A percentile compares a stretch with the other conserved stretches of the same genome.
These are phyloP conservation scores for Anthopleura sola DNA, from an alignment of 64 coral and sea anemone genomes.

Conservation along the genomic window DNA sequence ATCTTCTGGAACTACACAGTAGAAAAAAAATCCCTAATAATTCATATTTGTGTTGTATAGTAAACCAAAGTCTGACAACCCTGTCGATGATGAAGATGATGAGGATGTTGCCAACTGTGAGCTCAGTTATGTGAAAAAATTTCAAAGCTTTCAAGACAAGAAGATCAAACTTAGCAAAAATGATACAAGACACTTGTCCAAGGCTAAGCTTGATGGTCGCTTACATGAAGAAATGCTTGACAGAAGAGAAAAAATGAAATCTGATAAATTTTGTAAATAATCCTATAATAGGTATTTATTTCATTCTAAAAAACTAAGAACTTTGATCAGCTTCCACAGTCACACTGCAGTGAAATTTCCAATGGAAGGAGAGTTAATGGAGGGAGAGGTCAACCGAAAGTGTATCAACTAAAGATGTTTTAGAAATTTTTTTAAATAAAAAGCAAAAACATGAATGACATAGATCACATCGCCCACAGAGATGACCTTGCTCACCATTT, in stretches of 20 bases:
- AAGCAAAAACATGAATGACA: no score
- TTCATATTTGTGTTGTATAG: slow-evolving; percentile 19
- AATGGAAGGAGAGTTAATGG: no score
- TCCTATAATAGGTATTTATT: neutral
- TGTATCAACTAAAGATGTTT: no score
- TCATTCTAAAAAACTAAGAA: neutral
- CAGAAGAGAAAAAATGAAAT: slow-evolving; percentile 97
- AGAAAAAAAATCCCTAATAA: neutral
- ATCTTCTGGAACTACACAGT: no score
- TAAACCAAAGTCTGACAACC: slow-evolving; percentile 57
- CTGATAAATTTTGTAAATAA: slow-evolving; percentile 98
- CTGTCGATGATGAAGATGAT: slow-evolving; percentile 44
- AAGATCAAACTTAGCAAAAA: slow-evolving; percentile 78
- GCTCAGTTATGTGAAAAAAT: slow-evolving; percentile 98
- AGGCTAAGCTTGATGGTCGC: slow-evolving; percentile 74
- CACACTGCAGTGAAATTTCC: no score
- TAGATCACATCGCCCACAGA: no score
- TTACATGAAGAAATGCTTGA: slow-evolving; percentile 93
- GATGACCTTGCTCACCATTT: no score
- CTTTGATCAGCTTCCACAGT: neutral
- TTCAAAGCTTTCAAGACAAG: slow-evolving; percentile 97
- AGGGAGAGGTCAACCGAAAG: no score
- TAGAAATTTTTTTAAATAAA: no score
- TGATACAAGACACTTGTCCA: slow-evolving; percentile 65
- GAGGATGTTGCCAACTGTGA: slow-evolving; percentile 63